phyloP scores from a whole-genome alignment of 2,888 invertebrate genomes.

The Tetragonula carbonaria region DNA sequence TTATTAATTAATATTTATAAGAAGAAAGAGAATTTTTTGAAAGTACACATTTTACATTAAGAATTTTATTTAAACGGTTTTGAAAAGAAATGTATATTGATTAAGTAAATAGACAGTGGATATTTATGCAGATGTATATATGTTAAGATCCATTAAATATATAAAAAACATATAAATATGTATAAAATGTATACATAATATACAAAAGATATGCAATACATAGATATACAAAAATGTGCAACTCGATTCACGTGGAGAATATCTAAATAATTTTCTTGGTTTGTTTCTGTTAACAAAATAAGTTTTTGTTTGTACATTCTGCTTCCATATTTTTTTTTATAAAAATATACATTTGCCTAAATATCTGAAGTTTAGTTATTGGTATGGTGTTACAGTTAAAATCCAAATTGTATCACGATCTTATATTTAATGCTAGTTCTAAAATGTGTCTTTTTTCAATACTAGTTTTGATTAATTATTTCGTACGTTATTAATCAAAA shows the following conservation, averaged over 20 bases:
- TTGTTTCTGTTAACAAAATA: not conserved
- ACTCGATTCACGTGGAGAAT: no score
- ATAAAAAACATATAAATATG: not conserved
- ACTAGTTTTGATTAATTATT: not conserved
- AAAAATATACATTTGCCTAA: slow-evolving; percentile 4
- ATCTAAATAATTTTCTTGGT: not conserved
- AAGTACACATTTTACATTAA: slow-evolving; percentile 24
- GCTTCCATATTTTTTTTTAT: not conserved
- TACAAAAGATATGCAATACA: no score
- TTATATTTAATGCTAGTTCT: not conserved
- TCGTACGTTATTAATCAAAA: not conserved
- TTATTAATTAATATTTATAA: not conserved
- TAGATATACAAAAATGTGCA: no score
- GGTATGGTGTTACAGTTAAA: not conserved
- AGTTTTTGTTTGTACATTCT: not conserved
- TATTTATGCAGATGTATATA: not conserved
- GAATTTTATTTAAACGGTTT: slow-evolving; percentile 39
- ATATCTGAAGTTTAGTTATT: not conserved
- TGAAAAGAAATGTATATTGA: slow-evolving; percentile 4
- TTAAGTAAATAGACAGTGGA: slow-evolving; percentile 11
- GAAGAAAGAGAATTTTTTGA: not conserved
- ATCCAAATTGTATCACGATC: not conserved
- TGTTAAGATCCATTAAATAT: not conserved
- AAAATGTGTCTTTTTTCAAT: not conserved
- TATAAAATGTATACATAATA: no score